A percentile compares a stretch with the other conserved stretches of the same genome.
Evolutionary conservation across 2,797 vertebrate species (phyloP).

Genomic region (Melanotaenia boesemani): DNA sequence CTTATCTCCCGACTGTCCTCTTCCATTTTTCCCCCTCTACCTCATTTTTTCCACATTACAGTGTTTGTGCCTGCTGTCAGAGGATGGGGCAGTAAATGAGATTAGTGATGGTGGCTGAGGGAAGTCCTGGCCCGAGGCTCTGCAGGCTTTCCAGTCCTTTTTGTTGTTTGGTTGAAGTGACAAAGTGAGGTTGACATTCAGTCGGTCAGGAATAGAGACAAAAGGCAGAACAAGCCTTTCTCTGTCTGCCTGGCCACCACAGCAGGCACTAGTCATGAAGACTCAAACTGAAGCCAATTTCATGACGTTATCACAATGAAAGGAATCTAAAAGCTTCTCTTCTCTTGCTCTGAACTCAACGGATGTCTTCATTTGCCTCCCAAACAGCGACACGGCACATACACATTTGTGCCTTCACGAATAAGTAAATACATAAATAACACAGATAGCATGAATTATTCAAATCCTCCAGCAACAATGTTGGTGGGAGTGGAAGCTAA

Average conservation of each 20-base stretch:
- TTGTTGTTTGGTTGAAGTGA: constrained; percentile 37
- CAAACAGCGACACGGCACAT: constrained; percentile 53
- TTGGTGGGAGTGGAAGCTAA: constrained; percentile 72
- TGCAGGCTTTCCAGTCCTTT: constrained; percentile 24
- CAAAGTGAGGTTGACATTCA: constrained; percentile 50
- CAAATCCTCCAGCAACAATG: constrained; percentile 64
- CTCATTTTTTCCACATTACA: constrained; percentile 53
- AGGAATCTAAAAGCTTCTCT: constrained; percentile 38
- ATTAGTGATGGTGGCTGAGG: constrained; percentile 72
- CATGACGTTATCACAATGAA: constrained; percentile 64
- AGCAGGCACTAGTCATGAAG: constrained; percentile 60
- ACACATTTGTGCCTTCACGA: constrained; percentile 69
- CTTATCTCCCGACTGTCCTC: constrained; percentile 39
- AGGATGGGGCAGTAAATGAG: constrained; percentile 67
- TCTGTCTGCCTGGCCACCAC: constrained; percentile 54
- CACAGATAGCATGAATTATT: constrained; percentile 82
- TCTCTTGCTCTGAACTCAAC: constrained; percentile 26
- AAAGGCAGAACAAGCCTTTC: constrained; percentile 62
- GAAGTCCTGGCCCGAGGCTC: constrained; percentile 67
- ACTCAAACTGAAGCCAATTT: constrained; percentile 63
- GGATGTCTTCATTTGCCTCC: constrained; percentile 77
- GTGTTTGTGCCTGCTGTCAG: constrained; percentile 44
- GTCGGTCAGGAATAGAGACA: constrained; percentile 47
- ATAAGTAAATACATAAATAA: constrained; percentile 84
- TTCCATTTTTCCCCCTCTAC: constrained; percentile 9